phyloP scores from a whole-genome alignment of 2,797 vertebrate genomes.

The Champsocephalus gunnari region DNA sequence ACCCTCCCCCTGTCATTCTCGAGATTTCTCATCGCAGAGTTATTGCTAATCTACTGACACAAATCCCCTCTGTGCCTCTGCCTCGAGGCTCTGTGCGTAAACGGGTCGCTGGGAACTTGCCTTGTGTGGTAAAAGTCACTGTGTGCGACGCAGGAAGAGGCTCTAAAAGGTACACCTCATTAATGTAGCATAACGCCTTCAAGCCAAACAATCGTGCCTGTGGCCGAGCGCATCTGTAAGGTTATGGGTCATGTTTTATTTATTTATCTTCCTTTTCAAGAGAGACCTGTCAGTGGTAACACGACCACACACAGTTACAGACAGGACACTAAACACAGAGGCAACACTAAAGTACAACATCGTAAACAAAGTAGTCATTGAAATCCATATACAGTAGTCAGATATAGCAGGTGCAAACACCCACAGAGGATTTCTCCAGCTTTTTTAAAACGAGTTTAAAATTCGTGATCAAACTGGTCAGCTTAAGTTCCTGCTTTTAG shows the following conservation, averaged over 20 bases:
- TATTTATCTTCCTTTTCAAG: too few species aligned
- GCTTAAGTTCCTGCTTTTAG: constrained; percentile 33
- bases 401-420: too few species aligned
- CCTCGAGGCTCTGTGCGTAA: constrained; percentile 69
- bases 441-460: too few species aligned
- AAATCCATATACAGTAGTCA: too few species aligned
- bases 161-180: constrained; percentile 25
- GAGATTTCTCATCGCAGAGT: constrained; percentile 76
- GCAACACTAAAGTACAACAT: too few species aligned
- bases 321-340: too few species aligned
- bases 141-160: constrained; percentile 49
- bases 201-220: constrained; percentile 37
- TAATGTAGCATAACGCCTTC: constrained; percentile 50
- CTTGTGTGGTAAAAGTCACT: constrained; percentile 62
- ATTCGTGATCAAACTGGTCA: too few species aligned
- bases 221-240: constrained; percentile 50
- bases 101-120: constrained; percentile 74
- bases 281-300: too few species aligned
- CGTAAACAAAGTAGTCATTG: too few species aligned
- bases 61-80: constrained; percentile 79
- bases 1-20: constrained; percentile 63
- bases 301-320: too few species aligned
- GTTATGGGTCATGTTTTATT: constrained; percentile 56
- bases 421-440: too few species aligned
- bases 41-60: constrained; percentile 82